phyloP scores from a whole-genome alignment of 1,140 invertebrate genomes.

The Tetragnatha versicolor region DNA sequence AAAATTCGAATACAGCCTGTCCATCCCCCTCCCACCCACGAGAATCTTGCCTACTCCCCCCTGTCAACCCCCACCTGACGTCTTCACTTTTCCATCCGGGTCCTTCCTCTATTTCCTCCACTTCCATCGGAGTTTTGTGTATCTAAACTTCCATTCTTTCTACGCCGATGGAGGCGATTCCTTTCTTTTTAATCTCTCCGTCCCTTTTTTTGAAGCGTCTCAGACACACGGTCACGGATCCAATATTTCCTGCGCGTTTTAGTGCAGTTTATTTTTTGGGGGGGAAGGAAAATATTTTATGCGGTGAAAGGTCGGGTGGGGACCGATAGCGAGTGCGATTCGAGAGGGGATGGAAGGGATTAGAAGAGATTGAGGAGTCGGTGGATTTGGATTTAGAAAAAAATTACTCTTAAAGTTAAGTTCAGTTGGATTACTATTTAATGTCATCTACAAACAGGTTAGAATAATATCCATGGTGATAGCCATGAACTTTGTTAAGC shows the following conservation, averaged over 20 bases:
- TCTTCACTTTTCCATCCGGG: slow-evolving; percentile 1
- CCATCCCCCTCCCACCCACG: slow-evolving; percentile 2
- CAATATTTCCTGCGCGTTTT: neutral
- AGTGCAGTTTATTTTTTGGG: neutral
- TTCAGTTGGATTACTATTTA: too few relatives aligned
- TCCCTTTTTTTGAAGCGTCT: slow-evolving; percentile 8
- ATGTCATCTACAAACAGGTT: too few relatives aligned
- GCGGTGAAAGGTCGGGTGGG: neutral
- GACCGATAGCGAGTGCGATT: too few relatives aligned
- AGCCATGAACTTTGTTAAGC: too few relatives aligned
- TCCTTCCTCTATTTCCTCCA: slow-evolving; percentile 1
- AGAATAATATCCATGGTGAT: too few relatives aligned
- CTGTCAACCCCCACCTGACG: neutral
- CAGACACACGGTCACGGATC: slow-evolving; percentile 11
- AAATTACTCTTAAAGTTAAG: too few relatives aligned
- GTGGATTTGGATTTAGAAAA: too few relatives aligned
- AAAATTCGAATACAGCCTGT: slow-evolving; percentile 34
- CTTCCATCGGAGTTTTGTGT: slow-evolving; percentile 5
- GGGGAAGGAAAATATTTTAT: neutral
- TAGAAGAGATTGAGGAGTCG: too few relatives aligned
- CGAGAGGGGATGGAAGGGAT: too few relatives aligned
- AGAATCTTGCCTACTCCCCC: neutral
- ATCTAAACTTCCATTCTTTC: neutral
- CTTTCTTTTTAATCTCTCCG: neutral
- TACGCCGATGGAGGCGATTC: neutral